phyloP scores from a whole-genome alignment of 2,888 invertebrate genomes.

The Pimpla rufipes region DNA sequence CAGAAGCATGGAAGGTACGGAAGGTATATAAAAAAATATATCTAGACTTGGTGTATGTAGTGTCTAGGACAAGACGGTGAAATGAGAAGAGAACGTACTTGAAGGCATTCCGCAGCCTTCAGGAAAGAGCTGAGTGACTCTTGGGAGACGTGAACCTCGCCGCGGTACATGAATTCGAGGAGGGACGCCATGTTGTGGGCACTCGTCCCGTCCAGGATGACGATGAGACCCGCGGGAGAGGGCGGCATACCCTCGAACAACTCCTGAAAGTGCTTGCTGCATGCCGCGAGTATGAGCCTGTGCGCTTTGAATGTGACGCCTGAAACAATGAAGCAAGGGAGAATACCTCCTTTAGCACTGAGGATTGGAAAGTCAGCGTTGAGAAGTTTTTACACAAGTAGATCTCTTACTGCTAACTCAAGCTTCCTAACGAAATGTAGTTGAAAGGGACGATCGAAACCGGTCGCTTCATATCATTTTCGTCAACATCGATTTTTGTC shows the following conservation, averaged over 20 bases:
- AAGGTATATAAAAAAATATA: not conserved
- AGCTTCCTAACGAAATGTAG: not conserved
- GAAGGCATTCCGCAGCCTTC: conserved; percentile 95
- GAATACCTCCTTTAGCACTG: not conserved
- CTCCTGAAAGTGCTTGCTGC: conserved; percentile 97
- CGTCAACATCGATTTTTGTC: too few relatives aligned
- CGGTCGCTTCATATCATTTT: too few relatives aligned
- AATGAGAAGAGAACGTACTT: conserved; percentile 86
- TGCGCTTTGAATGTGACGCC: conserved; percentile 97
- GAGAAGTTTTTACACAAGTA: conserved; percentile 3
- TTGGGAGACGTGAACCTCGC: conserved; percentile 96
- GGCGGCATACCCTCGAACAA: conserved; percentile 95
- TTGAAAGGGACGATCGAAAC: too few relatives aligned
- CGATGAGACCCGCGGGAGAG: conserved; percentile 92
- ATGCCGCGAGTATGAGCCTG: conserved; percentile 96
- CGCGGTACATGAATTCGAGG: conserved; percentile 97
- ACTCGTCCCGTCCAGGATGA: conserved; percentile 95
- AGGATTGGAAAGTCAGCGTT: not conserved
- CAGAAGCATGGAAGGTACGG: not conserved
- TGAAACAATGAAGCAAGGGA: conserved; percentile 81
- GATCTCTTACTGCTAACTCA: not conserved
- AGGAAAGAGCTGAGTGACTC: conserved; percentile 96
- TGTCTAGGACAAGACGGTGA: conserved; percentile 1
- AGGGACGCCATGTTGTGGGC: conserved; percentile 96
- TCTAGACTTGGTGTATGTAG: not conserved